Conservation (phyloP, 2,113 vertebrate genomes). For the Megaleporinus macrocephalus region DNA sequence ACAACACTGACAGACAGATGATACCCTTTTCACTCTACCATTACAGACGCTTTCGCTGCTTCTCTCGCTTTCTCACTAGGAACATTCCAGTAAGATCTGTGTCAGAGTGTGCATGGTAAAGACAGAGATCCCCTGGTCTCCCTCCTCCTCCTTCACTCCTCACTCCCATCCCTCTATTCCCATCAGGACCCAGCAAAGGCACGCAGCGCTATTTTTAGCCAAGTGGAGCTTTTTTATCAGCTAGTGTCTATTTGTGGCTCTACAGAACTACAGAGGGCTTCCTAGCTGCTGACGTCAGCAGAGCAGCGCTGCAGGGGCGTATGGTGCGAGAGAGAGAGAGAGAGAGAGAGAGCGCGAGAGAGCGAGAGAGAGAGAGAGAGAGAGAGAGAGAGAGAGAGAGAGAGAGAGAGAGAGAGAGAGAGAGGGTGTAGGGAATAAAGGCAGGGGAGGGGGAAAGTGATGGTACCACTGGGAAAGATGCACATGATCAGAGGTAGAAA, state of each 20-base stretch:
- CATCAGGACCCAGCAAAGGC: conserved; percentile 73
- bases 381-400: too few relatives aligned
- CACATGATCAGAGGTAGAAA: conserved; percentile 1
- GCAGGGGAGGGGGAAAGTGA: neutral
- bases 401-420: neutral
- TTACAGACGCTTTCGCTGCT: conserved; percentile 4
- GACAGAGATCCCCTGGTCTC: conserved; percentile 59
- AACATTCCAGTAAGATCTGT: conserved; percentile 54
- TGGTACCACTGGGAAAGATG: neutral
- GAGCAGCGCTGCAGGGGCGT: conserved; percentile 71
- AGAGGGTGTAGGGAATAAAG: neutral
- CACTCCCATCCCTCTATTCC: conserved; percentile 40
- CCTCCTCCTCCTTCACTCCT: conserved; percentile 39
- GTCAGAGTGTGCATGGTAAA: conserved; percentile 65
- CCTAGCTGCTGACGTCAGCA: conserved; percentile 79
- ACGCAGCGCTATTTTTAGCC: conserved; percentile 77
- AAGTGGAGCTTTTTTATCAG: conserved; percentile 74
- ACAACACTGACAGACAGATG: neutral
- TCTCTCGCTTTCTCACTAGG: neutral
- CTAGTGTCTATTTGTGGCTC: conserved; percentile 79
- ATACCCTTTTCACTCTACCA: neutral
- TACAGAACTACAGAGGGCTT: conserved; percentile 78
- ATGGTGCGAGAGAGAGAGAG: conserved; percentile 32
- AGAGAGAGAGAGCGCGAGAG: too few relatives aligned
- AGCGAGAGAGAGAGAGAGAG: too few relatives aligned